phyloP scores from a whole-genome alignment of 2,797 vertebrate species.

The Bradypus variegatus region DNA sequence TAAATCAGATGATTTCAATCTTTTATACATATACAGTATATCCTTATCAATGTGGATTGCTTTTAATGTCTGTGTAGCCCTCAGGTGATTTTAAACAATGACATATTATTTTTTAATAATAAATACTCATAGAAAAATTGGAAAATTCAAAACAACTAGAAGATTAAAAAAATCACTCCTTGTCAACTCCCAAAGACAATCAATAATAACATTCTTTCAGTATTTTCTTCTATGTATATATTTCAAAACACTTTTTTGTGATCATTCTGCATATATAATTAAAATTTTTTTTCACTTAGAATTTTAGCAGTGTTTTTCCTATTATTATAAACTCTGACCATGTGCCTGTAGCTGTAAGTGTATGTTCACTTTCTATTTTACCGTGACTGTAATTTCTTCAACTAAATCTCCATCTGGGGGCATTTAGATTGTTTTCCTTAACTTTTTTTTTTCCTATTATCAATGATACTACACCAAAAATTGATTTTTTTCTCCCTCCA shows the following conservation, averaged over 20 bases:
- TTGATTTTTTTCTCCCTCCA: background rate
- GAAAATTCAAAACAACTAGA: slow-evolving; percentile 12
- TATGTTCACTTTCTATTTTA: background rate
- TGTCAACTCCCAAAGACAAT: background rate
- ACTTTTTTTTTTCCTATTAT: background rate
- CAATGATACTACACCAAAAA: background rate
- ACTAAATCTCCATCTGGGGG: background rate
- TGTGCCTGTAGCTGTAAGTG: background rate
- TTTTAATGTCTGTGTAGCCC: background rate
- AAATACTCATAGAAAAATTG: background rate
- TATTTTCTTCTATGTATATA: background rate
- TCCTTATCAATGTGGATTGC: background rate
- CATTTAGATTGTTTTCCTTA: background rate
- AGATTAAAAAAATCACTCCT: background rate
- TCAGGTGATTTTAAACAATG: background rate
- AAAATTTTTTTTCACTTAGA: background rate
- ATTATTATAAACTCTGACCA: background rate
- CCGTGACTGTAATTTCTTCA: background rate
- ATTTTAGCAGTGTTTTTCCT: background rate
- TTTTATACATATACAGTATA: background rate
- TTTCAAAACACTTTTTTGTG: slow-evolving; percentile 9
- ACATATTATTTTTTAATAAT: background rate
- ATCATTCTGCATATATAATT: background rate
- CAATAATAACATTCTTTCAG: background rate
- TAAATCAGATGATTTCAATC: background rate